Base-by-base conservation (phyloP, 2,113 vertebrate species). In the Donacobius atricapilla region DNA sequence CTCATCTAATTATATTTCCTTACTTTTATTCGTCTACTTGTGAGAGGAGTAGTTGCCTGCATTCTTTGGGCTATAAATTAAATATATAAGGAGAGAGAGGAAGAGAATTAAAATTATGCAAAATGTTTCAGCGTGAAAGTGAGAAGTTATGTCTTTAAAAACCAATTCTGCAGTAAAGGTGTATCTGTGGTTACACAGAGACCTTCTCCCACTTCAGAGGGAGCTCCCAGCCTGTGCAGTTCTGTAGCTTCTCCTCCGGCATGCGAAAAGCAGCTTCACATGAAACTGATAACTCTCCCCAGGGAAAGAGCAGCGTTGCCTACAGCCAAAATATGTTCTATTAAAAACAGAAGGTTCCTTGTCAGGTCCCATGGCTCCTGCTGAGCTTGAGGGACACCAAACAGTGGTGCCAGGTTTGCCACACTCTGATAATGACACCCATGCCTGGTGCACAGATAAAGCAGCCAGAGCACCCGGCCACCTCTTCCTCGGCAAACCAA, bases 281-380 rank as follows among this genome's bases (percentile, higher is more conserved):
- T 42, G 31, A 83, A 93, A 80, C 66, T 63, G 90, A 35, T 96
- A 63, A 85, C 70, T 47, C 85, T 89, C 86, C 89, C 64, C 40
- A 35, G 88, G 64, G 76, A 78, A 77, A 22, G 90, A 63, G n/a
- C 51, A 73, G 66, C 71, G 13, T 35, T 66, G 70, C 75, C 75
- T 70, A 30, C 54, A 73, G 56, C 79, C 85, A 96, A 90, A 96
- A 81, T 56, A 73, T 35, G 64, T 75, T 95, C 91, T 93, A 90
- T 96, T 94, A 78, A 90, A 86, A 93, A 1, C 85, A 94, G 85
- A 78, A 51, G 83, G 63, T 88, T 86, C 83, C 71, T 70, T 91
- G 82, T 90, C 93, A 79, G 91, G 84, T 78, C 87, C 39, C 76
- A 84, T 89, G 1, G 0, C 45, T 91, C 31, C 53, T 68, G 65